Evolutionary conservation across 1,140 invertebrate genomes (phyloP).

Genomic region (Calosoma granatense): DNA sequence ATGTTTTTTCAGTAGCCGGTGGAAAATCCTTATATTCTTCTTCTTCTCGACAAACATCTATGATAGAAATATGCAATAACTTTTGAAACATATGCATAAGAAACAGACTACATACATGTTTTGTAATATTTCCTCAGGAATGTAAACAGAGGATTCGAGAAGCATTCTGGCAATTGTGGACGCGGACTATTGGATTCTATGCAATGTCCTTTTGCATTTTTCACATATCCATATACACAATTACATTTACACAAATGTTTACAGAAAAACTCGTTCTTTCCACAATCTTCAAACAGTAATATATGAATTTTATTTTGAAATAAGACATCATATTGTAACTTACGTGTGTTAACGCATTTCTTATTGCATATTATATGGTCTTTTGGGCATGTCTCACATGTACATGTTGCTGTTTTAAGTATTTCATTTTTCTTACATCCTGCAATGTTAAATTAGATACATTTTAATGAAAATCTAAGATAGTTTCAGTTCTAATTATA

Average conservation of each 20-base stretch:
- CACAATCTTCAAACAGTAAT: not conserved
- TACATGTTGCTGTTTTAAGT: not conserved
- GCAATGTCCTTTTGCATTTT: not conserved
- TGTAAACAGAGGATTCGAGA: no score
- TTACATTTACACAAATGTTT: not conserved
- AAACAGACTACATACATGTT: not conserved
- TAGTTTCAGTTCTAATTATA: no score
- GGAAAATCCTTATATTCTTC: constrained; percentile 13
- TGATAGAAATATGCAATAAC: not conserved
- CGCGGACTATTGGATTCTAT: not conserved
- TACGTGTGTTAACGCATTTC: not conserved
- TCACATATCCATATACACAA: not conserved
- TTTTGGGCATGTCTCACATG: not conserved
- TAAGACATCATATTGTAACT: not conserved
- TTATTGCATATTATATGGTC: not conserved
- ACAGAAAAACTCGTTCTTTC: not conserved
- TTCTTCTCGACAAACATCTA: constrained; percentile 11
- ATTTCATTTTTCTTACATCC: not conserved
- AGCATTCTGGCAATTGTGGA: no score
- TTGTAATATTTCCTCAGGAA: not conserved
- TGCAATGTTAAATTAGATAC: no score
- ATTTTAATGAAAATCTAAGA: no score
- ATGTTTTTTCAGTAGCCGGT: not conserved
- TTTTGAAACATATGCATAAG: not conserved
- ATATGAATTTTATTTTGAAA: constrained; percentile 1